phyloP scores from a whole-genome alignment of 2,888 invertebrate species.

The Belgica antarctica region DNA sequence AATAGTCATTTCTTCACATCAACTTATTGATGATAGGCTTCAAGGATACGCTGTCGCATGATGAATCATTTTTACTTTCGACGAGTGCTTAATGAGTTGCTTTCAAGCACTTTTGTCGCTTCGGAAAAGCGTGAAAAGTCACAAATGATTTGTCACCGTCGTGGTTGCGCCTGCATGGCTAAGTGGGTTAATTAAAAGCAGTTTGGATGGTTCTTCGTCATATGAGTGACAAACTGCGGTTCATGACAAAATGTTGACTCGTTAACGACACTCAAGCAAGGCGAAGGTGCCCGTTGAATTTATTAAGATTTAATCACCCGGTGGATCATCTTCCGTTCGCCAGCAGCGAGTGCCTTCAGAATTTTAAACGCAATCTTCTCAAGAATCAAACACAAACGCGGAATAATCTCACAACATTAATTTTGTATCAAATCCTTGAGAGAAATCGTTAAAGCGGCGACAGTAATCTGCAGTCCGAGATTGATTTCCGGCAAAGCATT shows the following conservation, averaged over 20 bases:
- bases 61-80: conserved; percentile 4
- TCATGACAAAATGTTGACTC: no score
- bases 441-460: background rate
- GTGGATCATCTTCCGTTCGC: background rate
- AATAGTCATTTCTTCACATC: conserved; percentile 22
- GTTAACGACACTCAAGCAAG: no score
- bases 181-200: conserved; percentile 2
- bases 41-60: background rate
- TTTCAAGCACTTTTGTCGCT: background rate
- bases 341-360: background rate
- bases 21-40: conserved; percentile 10
- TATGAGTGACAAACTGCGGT: no score
- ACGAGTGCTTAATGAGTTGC: background rate
- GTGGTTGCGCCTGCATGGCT: background rate
- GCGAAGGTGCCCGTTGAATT: background rate
- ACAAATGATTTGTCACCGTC: conserved; percentile 19
- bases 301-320: conserved; percentile 6
- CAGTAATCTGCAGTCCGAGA: background rate
- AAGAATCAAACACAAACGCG: no score
- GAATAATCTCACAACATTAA: background rate
- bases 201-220: no score
- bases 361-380: background rate
- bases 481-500: background rate
- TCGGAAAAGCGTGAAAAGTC: background rate
- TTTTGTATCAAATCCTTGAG: no score